phyloP scores from a whole-genome alignment of 2,888 invertebrate species.

The Cheilosia pagana region DNA sequence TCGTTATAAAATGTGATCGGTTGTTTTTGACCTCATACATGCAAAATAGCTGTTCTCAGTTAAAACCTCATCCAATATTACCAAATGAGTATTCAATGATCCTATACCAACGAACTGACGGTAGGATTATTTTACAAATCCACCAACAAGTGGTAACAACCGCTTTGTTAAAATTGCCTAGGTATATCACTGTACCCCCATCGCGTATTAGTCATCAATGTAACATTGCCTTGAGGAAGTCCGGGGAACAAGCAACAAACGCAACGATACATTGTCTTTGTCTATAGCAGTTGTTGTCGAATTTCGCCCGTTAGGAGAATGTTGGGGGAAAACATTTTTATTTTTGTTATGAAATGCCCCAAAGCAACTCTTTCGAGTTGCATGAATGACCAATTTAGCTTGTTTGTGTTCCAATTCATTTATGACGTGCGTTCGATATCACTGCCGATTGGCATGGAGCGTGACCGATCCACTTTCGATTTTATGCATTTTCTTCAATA shows the following conservation, averaged over 20 bases:
- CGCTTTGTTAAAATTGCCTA: neutral
- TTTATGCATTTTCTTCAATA: slow-evolving; percentile 11
- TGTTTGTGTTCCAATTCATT: slow-evolving; percentile 41
- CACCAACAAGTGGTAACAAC: too few relatives aligned
- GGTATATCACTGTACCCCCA: neutral
- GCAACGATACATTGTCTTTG: neutral
- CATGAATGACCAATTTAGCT: slow-evolving; percentile 27
- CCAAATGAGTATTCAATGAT: too few relatives aligned
- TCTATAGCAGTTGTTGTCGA: neutral
- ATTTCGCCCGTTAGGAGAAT: neutral
- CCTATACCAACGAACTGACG: too few relatives aligned
- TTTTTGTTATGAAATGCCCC: neutral
- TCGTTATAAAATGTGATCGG: too few relatives aligned
- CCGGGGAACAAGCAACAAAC: neutral
- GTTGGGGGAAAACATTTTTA: neutral
- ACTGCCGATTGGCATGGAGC: slow-evolving; percentile 29
- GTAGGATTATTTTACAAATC: too few relatives aligned
- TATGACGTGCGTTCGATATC: slow-evolving; percentile 18
- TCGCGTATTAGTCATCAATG: neutral
- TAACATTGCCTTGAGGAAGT: slow-evolving; percentile 1
- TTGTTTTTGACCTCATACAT: too few relatives aligned
- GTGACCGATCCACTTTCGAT: slow-evolving; percentile 40
- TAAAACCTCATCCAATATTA: too few relatives aligned
- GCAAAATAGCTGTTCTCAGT: too few relatives aligned
- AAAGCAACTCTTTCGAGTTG: slow-evolving; percentile 12